These are phyloP conservation scores for Apocrypta bakeri DNA, from an alignment of 1,140 invertebrate genomes.

Conservation along the genomic window DNA sequence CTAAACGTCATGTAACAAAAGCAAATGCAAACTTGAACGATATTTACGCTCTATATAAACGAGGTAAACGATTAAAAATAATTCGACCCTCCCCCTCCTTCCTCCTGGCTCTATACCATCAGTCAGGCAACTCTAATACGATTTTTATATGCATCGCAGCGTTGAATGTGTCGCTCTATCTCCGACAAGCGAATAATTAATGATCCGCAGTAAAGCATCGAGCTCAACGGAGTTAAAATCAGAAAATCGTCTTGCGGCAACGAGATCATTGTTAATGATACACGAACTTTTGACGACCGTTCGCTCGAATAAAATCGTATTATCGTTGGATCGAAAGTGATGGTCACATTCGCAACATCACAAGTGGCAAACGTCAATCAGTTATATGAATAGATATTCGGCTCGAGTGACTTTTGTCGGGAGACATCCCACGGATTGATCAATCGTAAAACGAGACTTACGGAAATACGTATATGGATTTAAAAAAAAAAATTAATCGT, in stretches of 20 bases:
- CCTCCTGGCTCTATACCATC: too few relatives aligned
- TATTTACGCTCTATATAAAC: too few relatives aligned
- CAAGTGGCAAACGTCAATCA: conserved; percentile 21
- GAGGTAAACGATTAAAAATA: too few relatives aligned
- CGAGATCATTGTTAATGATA: conserved; percentile 28
- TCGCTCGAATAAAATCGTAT: conserved; percentile 18
- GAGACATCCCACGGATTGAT: background rate
- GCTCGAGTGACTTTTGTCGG: background rate
- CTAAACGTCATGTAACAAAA: too few relatives aligned
- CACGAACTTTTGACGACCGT: background rate
- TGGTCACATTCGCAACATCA: background rate
- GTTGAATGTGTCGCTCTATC: background rate
- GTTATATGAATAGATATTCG: background rate
- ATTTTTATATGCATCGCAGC: conserved; percentile 47
- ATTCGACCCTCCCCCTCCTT: too few relatives aligned
- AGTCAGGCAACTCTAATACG: conserved; percentile 34
- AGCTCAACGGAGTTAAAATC: background rate
- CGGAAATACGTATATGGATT: background rate
- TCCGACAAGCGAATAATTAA: conserved; percentile 60
- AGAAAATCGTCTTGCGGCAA: conserved; percentile 1
- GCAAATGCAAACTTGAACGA: too few relatives aligned
- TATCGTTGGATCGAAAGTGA: background rate
- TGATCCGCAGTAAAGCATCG: conserved; percentile 27
- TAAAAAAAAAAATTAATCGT: background rate
- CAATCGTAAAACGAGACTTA: background rate